phyloP scores from a whole-genome alignment of 2,888 invertebrate species.

The Perdita meconis region DNA sequence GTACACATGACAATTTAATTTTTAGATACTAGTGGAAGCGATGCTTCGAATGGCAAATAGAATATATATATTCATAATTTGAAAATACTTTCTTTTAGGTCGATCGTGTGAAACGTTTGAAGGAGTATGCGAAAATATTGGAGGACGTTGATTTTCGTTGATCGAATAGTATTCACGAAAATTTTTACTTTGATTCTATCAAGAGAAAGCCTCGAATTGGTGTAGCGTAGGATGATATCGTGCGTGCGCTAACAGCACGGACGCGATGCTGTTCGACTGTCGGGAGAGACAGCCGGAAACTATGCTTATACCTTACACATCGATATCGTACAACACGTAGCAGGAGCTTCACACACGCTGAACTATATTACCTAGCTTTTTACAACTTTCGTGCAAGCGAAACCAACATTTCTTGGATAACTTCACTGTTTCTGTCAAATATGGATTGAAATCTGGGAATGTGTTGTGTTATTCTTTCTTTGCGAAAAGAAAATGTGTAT shows the following conservation, averaged over 20 bases:
- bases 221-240: slow-evolving; percentile 50
- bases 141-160: background rate
- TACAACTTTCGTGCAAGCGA: slow-evolving; percentile 39
- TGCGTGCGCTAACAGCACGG: slow-evolving; percentile 63
- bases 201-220: slow-evolving; percentile 38
- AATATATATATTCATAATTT: background rate
- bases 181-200: background rate
- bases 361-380: slow-evolving; percentile 39
- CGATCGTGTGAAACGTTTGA: background rate
- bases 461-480: background rate
- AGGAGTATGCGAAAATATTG: background rate
- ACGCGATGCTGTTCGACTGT: slow-evolving; percentile 75
- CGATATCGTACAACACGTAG: slow-evolving; percentile 55
- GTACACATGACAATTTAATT: background rate
- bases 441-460: too few species aligned
- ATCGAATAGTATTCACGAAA: background rate
- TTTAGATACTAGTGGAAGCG: background rate
- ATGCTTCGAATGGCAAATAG: background rate
- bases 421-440: background rate
- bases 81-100: background rate
- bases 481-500: too few species aligned
- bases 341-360: slow-evolving; percentile 33
- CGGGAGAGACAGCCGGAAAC: slow-evolving; percentile 81
- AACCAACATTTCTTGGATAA: background rate
- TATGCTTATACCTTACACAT: slow-evolving; percentile 72